phyloP scores from a whole-genome alignment of 1,140 invertebrate species.

The Drosophila malerkotliana region DNA sequence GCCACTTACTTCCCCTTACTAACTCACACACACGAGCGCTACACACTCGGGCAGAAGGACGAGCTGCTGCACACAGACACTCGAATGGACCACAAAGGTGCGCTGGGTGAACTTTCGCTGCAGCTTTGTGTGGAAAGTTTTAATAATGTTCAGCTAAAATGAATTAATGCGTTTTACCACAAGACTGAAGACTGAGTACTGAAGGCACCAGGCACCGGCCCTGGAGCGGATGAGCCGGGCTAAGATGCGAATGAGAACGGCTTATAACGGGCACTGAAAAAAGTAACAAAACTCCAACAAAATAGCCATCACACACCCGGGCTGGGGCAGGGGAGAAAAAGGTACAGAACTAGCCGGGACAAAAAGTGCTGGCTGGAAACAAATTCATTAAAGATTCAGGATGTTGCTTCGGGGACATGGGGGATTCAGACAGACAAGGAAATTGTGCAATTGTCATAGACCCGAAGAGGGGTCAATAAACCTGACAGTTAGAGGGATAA shows the following conservation, averaged over 20 bases:
- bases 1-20: conserved; percentile 3
- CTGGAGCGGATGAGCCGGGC: conserved; percentile 20
- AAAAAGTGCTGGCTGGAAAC: conserved; percentile 55
- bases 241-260: conserved; percentile 36
- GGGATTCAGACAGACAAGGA: not conserved
- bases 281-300: conserved; percentile 27
- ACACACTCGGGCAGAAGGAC: not conserved
- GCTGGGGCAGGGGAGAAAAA: not conserved
- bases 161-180: conserved; percentile 72
- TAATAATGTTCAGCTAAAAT: conserved; percentile 78
- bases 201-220: conserved; percentile 4
- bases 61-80: conserved; percentile 11
- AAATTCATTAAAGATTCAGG: conserved; percentile 75
- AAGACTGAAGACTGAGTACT: conserved; percentile 14
- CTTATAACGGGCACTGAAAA: conserved; percentile 26
- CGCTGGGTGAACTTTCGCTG: conserved; percentile 58
- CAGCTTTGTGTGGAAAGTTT: conserved; percentile 76
- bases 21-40: not conserved
- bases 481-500: conserved; percentile 10
- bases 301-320: not conserved
- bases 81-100: conserved; percentile 58
- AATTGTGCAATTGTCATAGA: conserved; percentile 30
- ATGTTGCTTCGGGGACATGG: conserved; percentile 36
- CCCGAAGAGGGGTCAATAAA: conserved; percentile 33
- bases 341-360: conserved; percentile 26